Base-by-base conservation (phyloP, 2,888 invertebrate genomes). In the Branchipolynoe longqiensis region DNA sequence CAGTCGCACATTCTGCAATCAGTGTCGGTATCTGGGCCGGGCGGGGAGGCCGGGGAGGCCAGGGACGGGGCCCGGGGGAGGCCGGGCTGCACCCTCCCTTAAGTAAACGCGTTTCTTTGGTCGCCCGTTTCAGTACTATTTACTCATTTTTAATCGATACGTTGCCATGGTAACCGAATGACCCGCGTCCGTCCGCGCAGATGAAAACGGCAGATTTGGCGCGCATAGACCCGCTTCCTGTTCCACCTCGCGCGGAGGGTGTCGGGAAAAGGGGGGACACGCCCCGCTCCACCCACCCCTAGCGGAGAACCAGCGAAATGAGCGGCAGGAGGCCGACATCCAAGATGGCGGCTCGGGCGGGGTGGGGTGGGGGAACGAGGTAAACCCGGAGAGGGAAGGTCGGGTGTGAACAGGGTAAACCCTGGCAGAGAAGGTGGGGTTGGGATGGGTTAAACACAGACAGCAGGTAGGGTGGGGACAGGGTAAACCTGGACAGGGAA, bases 261-360 rank as follows among this genome's bases (percentile, higher is more conserved):
- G 69, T 38, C 69, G 69, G 69, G 69, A 33, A 69, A 28, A 38
- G 69, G 25, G 12, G 38, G 8, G 4, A 12, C 38, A 36, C 12
- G 18, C 69, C n/a, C 69, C 69, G 22, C 38, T 69, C 8, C 38
- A 36, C 12, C 25, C 69, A 22, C 69, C 69, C 38, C 38, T 69
- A n/a, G 69, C 69, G 69, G 36, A 18, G 8, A 48, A 48, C 8
- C 14, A 36, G 38, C 62, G 28, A 12, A 14, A 62, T 14, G 69
- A 69, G 38, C 69, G 12, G 4, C 18, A 14, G 69, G 38, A 36
- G 36, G 69, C 33, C 38, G 69, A 69, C 33, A 69, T 69, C 36
- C 69, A 69, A 69, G 69, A 69, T 69, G 69, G 69, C 69, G n/a
- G 69, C 25, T 62, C 62, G n/a, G n/a, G n/a, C n/a, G n/a, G n/a